Base-by-base conservation (phyloP, 2,797 vertebrate species). In the Platyrinchus mystaceus region DNA sequence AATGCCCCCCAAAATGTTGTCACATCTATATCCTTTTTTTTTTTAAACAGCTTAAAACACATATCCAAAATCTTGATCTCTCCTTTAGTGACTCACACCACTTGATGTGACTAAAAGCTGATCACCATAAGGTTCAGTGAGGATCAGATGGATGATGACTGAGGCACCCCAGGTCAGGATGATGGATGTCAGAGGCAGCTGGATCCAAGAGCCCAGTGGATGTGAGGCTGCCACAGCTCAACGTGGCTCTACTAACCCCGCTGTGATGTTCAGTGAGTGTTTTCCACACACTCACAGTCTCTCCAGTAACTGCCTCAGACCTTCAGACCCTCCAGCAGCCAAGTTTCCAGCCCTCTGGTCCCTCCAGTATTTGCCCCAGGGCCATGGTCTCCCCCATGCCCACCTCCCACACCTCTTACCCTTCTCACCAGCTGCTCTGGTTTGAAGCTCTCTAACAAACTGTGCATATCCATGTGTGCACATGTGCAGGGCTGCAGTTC, bases 401-500 rank as follows among this genome's bases (percentile, higher is more conserved):
- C 0, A 0, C 12, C 27, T 87, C 49, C 30, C n/a, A 30, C 23
- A 68, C 4, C 24, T 71, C 30, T 75, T 24, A 46, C 6, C 17
- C 24, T 46, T 19, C 46, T 68, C 6, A 2, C 9, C 59, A 86
- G 32, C 13, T 56, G 19, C 18, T 9, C 36, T 78, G 36, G 28
- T 6, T 70, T 41, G 74, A 49, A 53, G 32, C 2, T 74, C 2
- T 2, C 18, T 10, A 12, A 4, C 37, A 47, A 52, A n/a, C 11
- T 34, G 50, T 23, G 14, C 14, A 14, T 1, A 12, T 5, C 22
- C 50, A 43, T 0, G 0, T 14, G 32, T 28, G 14, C 28, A 8
- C 13, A 19, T 11, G 7, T 19, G 30, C 9, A 24, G 73, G 41
- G 41, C 19, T 32, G 34, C 22, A 8, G 23, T 2, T 74, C 56